Base-by-base conservation (phyloP, 2,888 invertebrate species). In the Tinea trinotella region DNA sequence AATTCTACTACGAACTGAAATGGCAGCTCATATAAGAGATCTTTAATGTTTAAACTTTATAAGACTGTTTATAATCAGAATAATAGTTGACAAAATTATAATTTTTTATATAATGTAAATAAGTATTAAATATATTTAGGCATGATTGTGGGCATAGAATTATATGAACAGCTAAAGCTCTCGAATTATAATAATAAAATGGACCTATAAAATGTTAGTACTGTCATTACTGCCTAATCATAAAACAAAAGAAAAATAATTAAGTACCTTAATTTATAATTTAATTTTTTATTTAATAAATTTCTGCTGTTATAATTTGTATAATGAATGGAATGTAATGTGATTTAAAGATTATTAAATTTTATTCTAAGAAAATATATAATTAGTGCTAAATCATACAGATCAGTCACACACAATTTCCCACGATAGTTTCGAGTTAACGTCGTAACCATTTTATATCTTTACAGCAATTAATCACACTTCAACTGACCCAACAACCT, bases 141-240 rank as follows among this genome's bases (percentile, higher is more conserved):
- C 50, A 50, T 50, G 50, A 50, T 13, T 24, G 50, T 24, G 50
- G 50, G 50, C 50, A 50, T 24, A 22, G 24, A 22, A 46, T 9
- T 4, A 18, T 15, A 24, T 12, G 22, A 24, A 53, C 53, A 36
- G 53, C 53, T 53, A 53, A 53, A 40, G 53, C 53, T 40, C 53
- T 53, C 53, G 53, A 53, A 52, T 22, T 24, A 52, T 22, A 12
- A 18, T 24, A 15, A 44, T 44, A 44, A 50, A 50, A 50, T 24
- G 24, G 22, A 50, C 24, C 50, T 46, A 46, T n/a, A 2, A 40
- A 44, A 46, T 46, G 13, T 19, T 19, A 19, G 3, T 46, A 40
- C 3, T 13, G 7, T n/a, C 7, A 40, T 13, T 35, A 35, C 35
- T 4, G 40, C 40, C 6, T 40, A 40, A 13, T 40, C 1, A 7